Evolutionary conservation across 2,888 invertebrate species (phyloP), one percentile per base, ranked within the genome.

Genomic region (Epinotia ramella): DNA sequence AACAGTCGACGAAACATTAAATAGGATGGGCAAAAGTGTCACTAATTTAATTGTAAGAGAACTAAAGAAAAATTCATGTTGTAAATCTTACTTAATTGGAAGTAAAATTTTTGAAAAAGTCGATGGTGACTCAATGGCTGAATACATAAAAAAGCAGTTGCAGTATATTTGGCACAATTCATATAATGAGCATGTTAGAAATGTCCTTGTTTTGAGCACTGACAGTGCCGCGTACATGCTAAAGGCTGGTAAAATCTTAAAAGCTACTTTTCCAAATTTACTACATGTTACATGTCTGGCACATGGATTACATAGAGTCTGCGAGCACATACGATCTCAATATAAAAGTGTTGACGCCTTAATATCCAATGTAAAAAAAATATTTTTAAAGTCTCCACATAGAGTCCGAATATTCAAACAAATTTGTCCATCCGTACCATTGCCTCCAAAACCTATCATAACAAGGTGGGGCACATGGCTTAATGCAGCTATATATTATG

Each of bases 151-250:
- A 57, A 57, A 57, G 11, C 57, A 57, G 24, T 11, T 57, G 4
- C 6, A 53, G 7, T 53, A n/a, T 53, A 1, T 53, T 53, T n/a
- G 4, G 57, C 20, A 57, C 7, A 57, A 57, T 62, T 63, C 62
- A 18, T 40, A 63, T 40, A 40, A 40, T 63, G 11, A 63, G 33
- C n/a, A 40, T 40, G n/a, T 63, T 9, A 63, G 40, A 11, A 63
- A 63, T 63, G 18, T 63, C 18, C 62, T 63, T 63, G n/a, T 63
- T 18, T 18, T 63, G 9, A 63, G 62, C n/a, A 63, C 40, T 40
- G 62, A 63, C 11, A 40, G 62, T 63, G 62, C 40, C 62, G 40
- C 57, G 20, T 20, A 57, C 57, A 20, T 57, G 62, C 9, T 53
- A 7, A 53, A 53, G n/a, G n/a, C 53, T 53, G n/a, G 53, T n/a